Base-by-base conservation (phyloP, 2,797 vertebrate species). In the Myotis planiceps region DNA sequence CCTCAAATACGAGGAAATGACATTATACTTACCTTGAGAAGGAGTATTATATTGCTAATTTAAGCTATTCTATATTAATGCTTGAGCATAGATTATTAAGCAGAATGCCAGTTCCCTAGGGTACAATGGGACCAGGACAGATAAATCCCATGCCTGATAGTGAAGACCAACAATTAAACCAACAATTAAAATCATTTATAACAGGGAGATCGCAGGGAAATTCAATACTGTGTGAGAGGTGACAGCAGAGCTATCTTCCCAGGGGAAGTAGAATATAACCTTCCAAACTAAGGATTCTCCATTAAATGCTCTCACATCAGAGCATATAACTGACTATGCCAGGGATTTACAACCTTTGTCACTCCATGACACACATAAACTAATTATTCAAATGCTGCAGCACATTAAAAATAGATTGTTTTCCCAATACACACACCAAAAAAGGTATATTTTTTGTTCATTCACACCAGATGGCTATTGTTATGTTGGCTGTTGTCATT, bases 211-310 rank as follows among this genome's bases (percentile, higher is more conserved):
- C 29, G 27, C 1, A 65, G 37, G 45, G 55, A 69, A 93, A 23
- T 6, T 37, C 27, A 27, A 6, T 29, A 5, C 63, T 23, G 5
- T n/a, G 1, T 53, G 19, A n/a, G 12, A 39, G 0, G 2, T 66
- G 3, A 47, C 8, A 25, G 6, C 19, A 71, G 29, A n/a, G 3
- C 23, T 7, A 42, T 45, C 23, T 45, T 5, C 27, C 23, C 68
- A 23, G 42, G 47, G 19, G 6, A 92, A 88, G 10, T 29, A 4
- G 3, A 74, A 0, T 12, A 49, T 75, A n/a, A 29, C 3, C 5
- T 94, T 68, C 6, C 53, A 79, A 71, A 47, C 80, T 47, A 88
- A 89, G 47, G 16, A 60, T 58, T 89, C 53, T 51, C 6, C 5
- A 51, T 2, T 21, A 58, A 69, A 55, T 76, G 34, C 6, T 66